Evolutionary conservation across 53 echinoderm and acorn worm genomes (phyloP), one percentile per base, ranked within the genome.

Genomic region (Actinopyga echinites): DNA sequence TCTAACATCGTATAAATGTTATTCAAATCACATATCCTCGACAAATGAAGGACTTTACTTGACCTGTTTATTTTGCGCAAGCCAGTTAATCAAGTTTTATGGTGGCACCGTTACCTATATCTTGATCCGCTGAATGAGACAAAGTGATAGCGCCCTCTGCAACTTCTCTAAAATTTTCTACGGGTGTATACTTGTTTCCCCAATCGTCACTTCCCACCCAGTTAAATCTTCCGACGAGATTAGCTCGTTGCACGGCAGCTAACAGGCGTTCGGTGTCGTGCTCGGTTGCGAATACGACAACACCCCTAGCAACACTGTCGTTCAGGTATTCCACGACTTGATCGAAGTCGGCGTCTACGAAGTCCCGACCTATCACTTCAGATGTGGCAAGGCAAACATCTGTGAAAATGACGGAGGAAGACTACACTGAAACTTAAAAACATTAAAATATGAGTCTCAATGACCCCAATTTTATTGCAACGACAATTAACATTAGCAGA

Each of bases 151-250:
- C 92, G 56, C 95, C 99, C 83, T 92, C 92, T 20, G 99, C 99
- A 32, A 77, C 89, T 2, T 44, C 22, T 38, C 86, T 86, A 9
- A 89, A 86, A 12, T 83, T 89, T 80, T 92, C 92, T 1, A 99
- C 92, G 7, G 95, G 90, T 33, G 88, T 95, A n/a, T 64, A 79
- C 58, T 99, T 97, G 5, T 95, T 95, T 17, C 99, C 99, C 99
- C 99, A 99, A 80, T 95, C 94, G 57, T 99, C 99, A 63, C 99
- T 95, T 17, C 93, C 99, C 33, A 99, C 90, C 99, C 94, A 91
- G 33, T 92, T 87, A 73, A 99, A 99, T 65, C 94, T 94, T 30
- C 87, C 90, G 32, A 86, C 88, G 21, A 90, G 87, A 30, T 95
- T 95, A 10, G 90, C 88, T 40, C 92, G 86, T 26, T 82, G 61